Evolutionary conservation across 2,888 invertebrate genomes (phyloP), one percentile per base, ranked within the genome.

Genomic region (Orthosia cruda): DNA sequence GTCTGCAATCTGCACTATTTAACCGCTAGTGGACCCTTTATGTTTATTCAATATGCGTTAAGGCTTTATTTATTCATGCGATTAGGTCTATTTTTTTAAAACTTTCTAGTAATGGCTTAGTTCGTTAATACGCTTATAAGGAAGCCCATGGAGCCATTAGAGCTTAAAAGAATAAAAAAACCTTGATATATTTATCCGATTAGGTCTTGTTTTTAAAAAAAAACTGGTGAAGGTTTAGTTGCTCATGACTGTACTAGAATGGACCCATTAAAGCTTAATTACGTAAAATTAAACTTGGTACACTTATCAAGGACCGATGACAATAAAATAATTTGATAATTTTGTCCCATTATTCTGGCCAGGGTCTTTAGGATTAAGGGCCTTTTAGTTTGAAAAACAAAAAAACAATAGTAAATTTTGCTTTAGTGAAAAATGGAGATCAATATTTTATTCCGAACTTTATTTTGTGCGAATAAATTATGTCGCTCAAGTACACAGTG

Each of bases 401-500:
- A 62, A 0, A 12, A 26, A 45, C 49, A 40, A 47, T 16, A 12
- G 20, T n/a, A 49, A 69, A 9, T 13, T 49, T 16, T 12, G 11
- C 16, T 26, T 58, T 67, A 26, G n/a, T 62, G 23, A 47, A 57
- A 73, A 74, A 77, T 58, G 26, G 4, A 5, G 66, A 78, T 81
- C 72, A 81, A 78, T 83, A 86, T 81, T 81, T 74, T 76, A 80
- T 73, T 66, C 15, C 12, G 20, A 80, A 72, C 71, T 81, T 84
- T 79, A 86, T 89, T 86, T 88, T 77, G 61, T 26, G n/a, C 58
- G 49, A 50, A 64, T 77, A 77, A 86, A 84, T 80, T 77, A 81
- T 85, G 81, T 84, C 85, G 76, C 71, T 82, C 74, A 79, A 83
- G 81, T 71, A 73, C 58, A 76, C 81, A 76, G 87, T 83, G 80